Evolutionary conservation across 2,113 vertebrate species (phyloP), one percentile per base, ranked within the genome.

Genomic region (Capreolus pygargus): DNA sequence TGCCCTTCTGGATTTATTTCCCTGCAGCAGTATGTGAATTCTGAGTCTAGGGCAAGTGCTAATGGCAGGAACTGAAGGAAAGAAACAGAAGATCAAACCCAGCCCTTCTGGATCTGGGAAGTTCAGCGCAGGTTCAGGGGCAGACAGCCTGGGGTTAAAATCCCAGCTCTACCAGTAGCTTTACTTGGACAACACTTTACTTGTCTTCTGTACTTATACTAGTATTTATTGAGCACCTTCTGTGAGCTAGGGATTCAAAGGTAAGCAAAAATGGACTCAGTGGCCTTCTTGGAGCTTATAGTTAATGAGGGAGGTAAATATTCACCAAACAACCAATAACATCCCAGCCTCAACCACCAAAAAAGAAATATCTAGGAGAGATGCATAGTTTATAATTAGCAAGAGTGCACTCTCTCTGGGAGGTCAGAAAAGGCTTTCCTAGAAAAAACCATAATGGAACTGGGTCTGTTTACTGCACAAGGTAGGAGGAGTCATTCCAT

Each of bases 31-130:
- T 70, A 67, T 90, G 45, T 91, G 82, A 61, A 43, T 76, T 92
- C 33, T n/a, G 55, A 91, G 96, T 83, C 78, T 84, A 94, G 90
- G 76, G 17, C 91, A 96, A 93, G 14, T 33, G 36, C 60, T 92
- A 23, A 94, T 93, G 64, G n/a, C 33, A 96, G 79, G 30, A 95
- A 54, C 11, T 1, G 52, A 70, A 23, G 61, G 15, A 70, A 54
- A 78, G 54, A 43, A 91, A 84, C 33, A 84, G 7, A 45, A 92
- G n/a, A 21, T 88, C n/a, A 67, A 95, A 70, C 52, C 47, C 58
- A 88, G 95, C 9, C 47, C 27, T 88, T 85, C 28, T 33, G 87
- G 17, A 21, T 60, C 76, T 60, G 36, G 16, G 25, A 95, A 76
- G n/a, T 28, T 45, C 61, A 84, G 81, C 15, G 36, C 30, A 81